Evolutionary conservation across 2,113 vertebrate species (phyloP), one percentile per base, ranked within the genome.

Genomic region (Atherinomorus stipes): DNA sequence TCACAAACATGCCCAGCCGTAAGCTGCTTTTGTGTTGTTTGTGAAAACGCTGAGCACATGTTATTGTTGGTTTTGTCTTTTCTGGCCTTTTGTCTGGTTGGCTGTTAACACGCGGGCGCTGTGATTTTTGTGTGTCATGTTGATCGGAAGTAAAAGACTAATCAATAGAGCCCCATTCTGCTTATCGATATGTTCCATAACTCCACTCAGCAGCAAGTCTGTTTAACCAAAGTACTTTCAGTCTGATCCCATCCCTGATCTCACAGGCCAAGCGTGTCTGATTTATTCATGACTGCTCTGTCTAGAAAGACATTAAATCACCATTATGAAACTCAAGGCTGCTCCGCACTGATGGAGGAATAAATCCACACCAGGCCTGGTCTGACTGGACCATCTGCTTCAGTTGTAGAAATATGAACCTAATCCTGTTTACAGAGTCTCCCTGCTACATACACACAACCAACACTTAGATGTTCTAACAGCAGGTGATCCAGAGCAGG

Each of bases 1-100:
- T 1, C 7, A 4, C 31, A 4, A 9, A 34, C 31, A 34, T 34
- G 4, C 31, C 31, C 8, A 9, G 31, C 9, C 31, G 31, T 9
- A 4, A 7, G 31, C 31, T 34, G 31, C 31, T 34, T 31, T 31
- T 7, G 31, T 34, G 5, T 34, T 34, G 31, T 34, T 34, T 19
- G 23, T 52, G 42, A 31, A 70, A 21, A 31, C 71, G 3, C 34
- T 60, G 63, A 67, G 62, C 75, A 85, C 80, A 87, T 78, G 80
- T 60, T 71, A 76, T 64, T 84, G 82, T 82, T 31, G 28, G 3
- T 31, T 34, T 84, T 57, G 23, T 83, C 38, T 37, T 47, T 31
- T 38, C 21, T n/a, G 44, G 44, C 40, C 60, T 52, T 85, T 71
- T 81, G 67, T 78, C 61, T 63, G 40, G 2, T 40, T 49, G 42